Percentiles rank a stretch among this genome's conserved stretches.
These are phyloP conservation scores for Toxostoma redivivum DNA, from an alignment of 2,113 vertebrate species.

Conservation along the genomic window DNA sequence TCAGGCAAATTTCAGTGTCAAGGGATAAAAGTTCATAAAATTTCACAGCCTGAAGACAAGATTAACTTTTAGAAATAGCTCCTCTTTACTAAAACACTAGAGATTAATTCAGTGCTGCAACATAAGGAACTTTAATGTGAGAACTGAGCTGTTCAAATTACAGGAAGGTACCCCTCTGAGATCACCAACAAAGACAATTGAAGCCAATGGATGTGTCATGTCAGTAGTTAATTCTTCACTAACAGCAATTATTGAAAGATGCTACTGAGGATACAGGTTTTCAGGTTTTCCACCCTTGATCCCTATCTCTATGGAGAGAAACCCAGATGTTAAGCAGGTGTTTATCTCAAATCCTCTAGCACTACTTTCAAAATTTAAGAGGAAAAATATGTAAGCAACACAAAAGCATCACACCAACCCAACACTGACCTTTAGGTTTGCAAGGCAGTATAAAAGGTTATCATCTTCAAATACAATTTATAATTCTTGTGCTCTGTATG, in stretches of 20 bases:
- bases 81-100: neutral
- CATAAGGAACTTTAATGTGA: neutral
- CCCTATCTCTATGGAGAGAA: neutral
- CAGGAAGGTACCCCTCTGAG: neutral
- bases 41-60: neutral
- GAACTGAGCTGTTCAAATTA: neutral
- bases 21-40: constrained; percentile 12
- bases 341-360: neutral
- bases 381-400: neutral
- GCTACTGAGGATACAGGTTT: neutral
- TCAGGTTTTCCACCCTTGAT: neutral
- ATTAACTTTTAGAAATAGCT: constrained; percentile 12
- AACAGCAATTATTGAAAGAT: neutral
- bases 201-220: neutral
- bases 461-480: neutral
- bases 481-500: neutral
- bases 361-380: neutral
- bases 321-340: neutral
- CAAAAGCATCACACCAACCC: neutral
- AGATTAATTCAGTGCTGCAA: neutral
- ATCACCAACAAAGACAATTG: neutral
- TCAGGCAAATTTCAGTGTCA: neutral
- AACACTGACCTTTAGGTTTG: neutral
- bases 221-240: neutral
- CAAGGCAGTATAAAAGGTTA: neutral